Conservation (phyloP, 2,888 invertebrate species). For the Drosophila koepferae region DNA sequence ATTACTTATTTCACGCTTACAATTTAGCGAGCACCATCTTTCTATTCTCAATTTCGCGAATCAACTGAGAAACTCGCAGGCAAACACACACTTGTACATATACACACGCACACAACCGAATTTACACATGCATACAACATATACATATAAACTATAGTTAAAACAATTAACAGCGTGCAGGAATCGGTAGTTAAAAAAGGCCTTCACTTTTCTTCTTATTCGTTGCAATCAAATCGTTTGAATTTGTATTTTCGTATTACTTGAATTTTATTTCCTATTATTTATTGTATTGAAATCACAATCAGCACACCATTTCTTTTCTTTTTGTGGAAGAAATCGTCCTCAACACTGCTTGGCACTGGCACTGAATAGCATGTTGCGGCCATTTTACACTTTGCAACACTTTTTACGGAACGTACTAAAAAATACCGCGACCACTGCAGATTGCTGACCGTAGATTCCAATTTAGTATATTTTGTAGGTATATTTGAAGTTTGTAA, state of each 20-base stretch:
- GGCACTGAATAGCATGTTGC: constrained; percentile 55
- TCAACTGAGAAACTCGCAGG: constrained; percentile 66
- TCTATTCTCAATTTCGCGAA: constrained; percentile 77
- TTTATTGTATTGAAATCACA: constrained; percentile 60
- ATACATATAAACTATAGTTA: constrained; percentile 68
- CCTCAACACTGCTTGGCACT: constrained; percentile 60
- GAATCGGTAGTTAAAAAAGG: constrained; percentile 41
- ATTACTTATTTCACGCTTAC: constrained; percentile 67
- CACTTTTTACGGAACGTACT: constrained; percentile 35
- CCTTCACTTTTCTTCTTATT: constrained; percentile 29
- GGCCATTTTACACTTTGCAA: constrained; percentile 24
- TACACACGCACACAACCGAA: constrained; percentile 33
- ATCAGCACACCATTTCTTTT: constrained; percentile 71
- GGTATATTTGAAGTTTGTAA: not conserved
- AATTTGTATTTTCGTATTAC: constrained; percentile 22
- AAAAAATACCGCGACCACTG: constrained; percentile 26
- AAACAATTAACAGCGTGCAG: constrained; percentile 64
- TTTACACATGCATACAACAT: constrained; percentile 45
- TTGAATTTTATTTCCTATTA: constrained; percentile 29
- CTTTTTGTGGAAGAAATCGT: constrained; percentile 59
- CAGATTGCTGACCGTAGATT: not conserved
- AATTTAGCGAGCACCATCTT: constrained; percentile 73
- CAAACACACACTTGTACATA: constrained; percentile 45
- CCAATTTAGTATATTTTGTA: constrained; percentile 12
- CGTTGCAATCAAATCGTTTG: constrained; percentile 27